Conservation (phyloP, 1,140 invertebrate genomes). For the Cecropterus lyciades region DNA sequence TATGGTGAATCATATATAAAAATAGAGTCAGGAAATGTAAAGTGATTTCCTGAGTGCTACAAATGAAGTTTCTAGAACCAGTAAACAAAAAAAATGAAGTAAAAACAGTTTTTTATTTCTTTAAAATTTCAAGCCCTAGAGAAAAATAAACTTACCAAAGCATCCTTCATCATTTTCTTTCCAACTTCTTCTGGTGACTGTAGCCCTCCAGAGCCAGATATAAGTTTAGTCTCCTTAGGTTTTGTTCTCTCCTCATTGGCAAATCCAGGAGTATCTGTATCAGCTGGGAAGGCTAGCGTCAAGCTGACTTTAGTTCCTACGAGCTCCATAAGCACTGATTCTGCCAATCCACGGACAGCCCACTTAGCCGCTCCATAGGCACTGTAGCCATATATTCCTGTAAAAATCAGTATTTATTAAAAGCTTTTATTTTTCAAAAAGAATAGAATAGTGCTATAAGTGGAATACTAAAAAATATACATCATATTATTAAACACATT, state of each 20-base stretch:
- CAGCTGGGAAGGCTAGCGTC: constrained; percentile 95
- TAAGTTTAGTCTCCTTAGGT: constrained; percentile 94
- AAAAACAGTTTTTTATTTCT: no score
- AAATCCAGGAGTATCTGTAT: constrained; percentile 99
- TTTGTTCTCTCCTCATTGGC: constrained; percentile 93
- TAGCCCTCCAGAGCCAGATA: constrained; percentile 92
- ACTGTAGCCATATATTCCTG: constrained; percentile 93
- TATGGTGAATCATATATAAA: no score
- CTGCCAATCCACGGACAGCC: constrained; percentile 96
- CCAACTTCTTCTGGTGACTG: constrained; percentile 93
- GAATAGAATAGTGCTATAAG: no score
- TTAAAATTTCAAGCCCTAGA: no score
- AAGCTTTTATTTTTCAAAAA: no score
- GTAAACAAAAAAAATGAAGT: no score
- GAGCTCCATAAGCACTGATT: constrained; percentile 96
- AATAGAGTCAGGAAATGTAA: no score
- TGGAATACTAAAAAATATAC: no score
- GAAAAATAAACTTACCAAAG: constrained; percentile 86
- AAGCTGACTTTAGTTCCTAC: constrained; percentile 92
- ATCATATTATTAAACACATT: no score
- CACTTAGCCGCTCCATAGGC: constrained; percentile 97
- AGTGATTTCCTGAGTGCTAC: no score
- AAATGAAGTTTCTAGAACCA: no score
- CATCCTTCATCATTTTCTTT: constrained; percentile 90
- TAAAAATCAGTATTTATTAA: constrained; percentile 25